Conservation (phyloP, 2,797 vertebrate species). For the Sebastolobus altivelis region DNA sequence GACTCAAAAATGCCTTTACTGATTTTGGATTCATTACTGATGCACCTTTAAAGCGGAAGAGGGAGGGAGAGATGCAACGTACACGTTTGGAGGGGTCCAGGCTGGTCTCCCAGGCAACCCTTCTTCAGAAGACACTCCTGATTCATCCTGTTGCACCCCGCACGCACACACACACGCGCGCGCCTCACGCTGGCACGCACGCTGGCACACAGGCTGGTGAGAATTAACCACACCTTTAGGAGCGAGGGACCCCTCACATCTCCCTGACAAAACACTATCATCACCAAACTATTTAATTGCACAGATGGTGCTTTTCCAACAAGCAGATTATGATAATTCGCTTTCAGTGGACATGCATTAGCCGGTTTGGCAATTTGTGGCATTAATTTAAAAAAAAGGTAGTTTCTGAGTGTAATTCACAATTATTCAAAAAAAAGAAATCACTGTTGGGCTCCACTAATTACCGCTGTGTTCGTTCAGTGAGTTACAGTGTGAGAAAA, state of each 20-base stretch:
- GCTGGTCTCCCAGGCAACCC: constrained; percentile 83
- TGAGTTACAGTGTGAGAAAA: constrained; percentile 15
- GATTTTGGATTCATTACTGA: constrained; percentile 74
- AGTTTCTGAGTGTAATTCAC: constrained; percentile 36
- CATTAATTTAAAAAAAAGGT: constrained; percentile 54
- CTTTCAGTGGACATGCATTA: constrained; percentile 41
- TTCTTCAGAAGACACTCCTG: constrained; percentile 72
- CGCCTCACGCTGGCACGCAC: constrained; percentile 32
- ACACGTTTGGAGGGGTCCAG: constrained; percentile 70
- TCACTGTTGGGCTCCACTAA: constrained; percentile 25
- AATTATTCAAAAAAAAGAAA: constrained; percentile 13
- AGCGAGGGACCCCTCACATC: constrained; percentile 47
- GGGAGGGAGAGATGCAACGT: constrained; percentile 23
- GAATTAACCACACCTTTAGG: constrained; percentile 64
- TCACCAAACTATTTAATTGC: constrained; percentile 66
- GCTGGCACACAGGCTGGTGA: constrained; percentile 43
- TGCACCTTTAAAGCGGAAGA: constrained; percentile 66
- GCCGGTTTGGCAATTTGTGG: constrained; percentile 56
- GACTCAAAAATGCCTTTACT: constrained; percentile 52
- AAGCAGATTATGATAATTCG: constrained; percentile 66
- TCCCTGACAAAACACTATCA: constrained; percentile 55
- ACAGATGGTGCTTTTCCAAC: constrained; percentile 69
- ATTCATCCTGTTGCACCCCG: constrained; percentile 58
- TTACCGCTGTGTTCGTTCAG: constrained; percentile 23
- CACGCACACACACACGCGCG: neutral